Base-by-base conservation (phyloP, 1,140 invertebrate species). In the Drusus annulatus region DNA sequence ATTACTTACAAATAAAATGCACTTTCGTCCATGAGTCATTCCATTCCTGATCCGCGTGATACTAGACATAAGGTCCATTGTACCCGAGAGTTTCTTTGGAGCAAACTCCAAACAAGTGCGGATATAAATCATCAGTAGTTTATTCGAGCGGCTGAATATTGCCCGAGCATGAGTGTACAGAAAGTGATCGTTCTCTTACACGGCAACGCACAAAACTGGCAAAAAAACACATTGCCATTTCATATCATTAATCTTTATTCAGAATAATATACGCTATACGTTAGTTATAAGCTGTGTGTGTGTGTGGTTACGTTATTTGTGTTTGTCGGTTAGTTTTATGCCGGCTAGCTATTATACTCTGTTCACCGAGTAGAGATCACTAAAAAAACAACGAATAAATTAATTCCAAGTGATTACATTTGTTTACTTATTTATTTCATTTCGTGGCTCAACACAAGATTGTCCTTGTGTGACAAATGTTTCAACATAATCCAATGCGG, bases 231-330 rank as follows among this genome's bases (percentile, higher is more conserved):
- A 25, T 52, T 74, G 69, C 56, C 69, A 74, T 74, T 74, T 52
- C 21, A 23, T 52, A 74, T 74, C 69, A 74, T 74, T 74, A 74
- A 74, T 74, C 69, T 74, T 56, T 74, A 74, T 74, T 74, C 52
- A 25, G 69, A 23, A 74, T 23, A 45, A 45, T 8, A 45, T 45
- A 45, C 36, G 36, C 8, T 45, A 13, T 45, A 45, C 36, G 36
- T 45, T 2, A 10, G 36, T 45, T 45, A 45, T 45, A 13, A 10
- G 36, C 36, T 45, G 23, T 56, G n/a, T 69, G 10, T 17, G 21
- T 28, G 10, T 31, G 28, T 68, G 4, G 5, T 17, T 45, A 17
- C 7, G 21, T 16, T 17, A 69, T 68, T 16, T 68, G 15, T 45
- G 16, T 13, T 16, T 5, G 54, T 19, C 19, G n/a, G 19, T 63